Conservation (phyloP, 2,113 vertebrate species). For the Toxotes chatareus region DNA sequence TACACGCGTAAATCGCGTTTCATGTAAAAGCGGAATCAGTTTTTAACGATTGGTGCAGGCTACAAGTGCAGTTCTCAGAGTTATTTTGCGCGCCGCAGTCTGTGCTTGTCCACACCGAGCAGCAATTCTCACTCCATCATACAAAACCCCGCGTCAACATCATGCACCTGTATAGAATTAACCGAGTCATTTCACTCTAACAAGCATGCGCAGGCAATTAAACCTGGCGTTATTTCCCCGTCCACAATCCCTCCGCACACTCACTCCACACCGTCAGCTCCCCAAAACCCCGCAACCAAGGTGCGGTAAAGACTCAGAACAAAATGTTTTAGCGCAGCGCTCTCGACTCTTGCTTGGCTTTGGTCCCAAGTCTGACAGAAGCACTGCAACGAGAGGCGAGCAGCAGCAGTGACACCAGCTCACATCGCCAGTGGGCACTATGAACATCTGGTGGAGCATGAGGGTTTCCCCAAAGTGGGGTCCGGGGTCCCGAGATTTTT, state of each 20-base stretch:
- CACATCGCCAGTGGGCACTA: conserved; percentile 49
- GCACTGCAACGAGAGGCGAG: conserved; percentile 57
- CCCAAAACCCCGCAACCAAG: conserved; percentile 28
- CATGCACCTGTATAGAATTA: conserved; percentile 40
- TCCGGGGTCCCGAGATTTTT: conserved; percentile 5
- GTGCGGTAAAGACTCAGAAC: conserved; percentile 50
- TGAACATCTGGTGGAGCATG: conserved; percentile 47
- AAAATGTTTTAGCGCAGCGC: conserved; percentile 61
- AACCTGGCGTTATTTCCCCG: not conserved
- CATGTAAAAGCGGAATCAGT: not conserved
- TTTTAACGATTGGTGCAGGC: not conserved
- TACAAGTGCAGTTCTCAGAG: conserved; percentile 32
- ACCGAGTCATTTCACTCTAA: conserved; percentile 6
- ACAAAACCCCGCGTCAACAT: not conserved
- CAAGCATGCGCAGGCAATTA: not conserved
- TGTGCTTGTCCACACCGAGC: not conserved
- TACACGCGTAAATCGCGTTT: not conserved
- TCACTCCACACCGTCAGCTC: not conserved
- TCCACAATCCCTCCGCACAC: not conserved
- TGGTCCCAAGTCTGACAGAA: conserved; percentile 59
- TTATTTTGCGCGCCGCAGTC: conserved; percentile 26
- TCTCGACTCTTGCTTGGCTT: conserved; percentile 57
- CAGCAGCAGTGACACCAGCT: conserved; percentile 49
- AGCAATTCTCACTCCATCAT: not conserved
- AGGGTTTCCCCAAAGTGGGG: conserved; percentile 47